phyloP scores from a whole-genome alignment of 1,140 invertebrate species.

The Charaxes varanes region DNA sequence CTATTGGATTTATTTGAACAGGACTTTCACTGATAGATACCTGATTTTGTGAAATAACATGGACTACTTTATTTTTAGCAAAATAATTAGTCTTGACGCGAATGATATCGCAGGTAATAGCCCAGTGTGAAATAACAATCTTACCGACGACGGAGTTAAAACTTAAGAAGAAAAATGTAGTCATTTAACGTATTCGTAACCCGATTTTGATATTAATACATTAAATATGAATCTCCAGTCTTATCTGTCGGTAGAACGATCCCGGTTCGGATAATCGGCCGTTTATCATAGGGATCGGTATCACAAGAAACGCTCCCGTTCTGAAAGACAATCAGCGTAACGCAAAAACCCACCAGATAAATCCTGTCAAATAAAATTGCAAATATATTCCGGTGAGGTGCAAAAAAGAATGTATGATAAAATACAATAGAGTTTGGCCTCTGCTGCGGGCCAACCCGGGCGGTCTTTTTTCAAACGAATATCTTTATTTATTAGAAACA shows the following conservation, averaged over 20 bases:
- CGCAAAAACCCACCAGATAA: conserved; percentile 35
- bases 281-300: conserved; percentile 28
- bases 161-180: no score
- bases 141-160: no score
- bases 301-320: conserved; percentile 24
- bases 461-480: conserved; percentile 65
- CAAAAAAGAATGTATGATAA: conserved; percentile 70
- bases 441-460: conserved; percentile 59
- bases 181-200: no score
- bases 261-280: conserved; percentile 17
- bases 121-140: no score
- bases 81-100: no score
- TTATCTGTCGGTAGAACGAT: conserved; percentile 11
- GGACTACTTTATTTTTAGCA: no score
- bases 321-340: conserved; percentile 27
- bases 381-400: conserved; percentile 67
- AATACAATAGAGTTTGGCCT: conserved; percentile 67
- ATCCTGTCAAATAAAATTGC: conserved; percentile 50
- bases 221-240: conserved; percentile 10
- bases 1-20: no score
- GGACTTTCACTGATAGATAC: no score
- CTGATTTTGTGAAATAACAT: no score
- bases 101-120: no score
- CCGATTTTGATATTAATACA: conserved; percentile 4
- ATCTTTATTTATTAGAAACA: conserved; percentile 73